Percentiles rank a stretch among this genome's conserved stretches.
Evolutionary conservation across 2,888 invertebrate species (phyloP).

Genomic region (Ophraella communa): DNA sequence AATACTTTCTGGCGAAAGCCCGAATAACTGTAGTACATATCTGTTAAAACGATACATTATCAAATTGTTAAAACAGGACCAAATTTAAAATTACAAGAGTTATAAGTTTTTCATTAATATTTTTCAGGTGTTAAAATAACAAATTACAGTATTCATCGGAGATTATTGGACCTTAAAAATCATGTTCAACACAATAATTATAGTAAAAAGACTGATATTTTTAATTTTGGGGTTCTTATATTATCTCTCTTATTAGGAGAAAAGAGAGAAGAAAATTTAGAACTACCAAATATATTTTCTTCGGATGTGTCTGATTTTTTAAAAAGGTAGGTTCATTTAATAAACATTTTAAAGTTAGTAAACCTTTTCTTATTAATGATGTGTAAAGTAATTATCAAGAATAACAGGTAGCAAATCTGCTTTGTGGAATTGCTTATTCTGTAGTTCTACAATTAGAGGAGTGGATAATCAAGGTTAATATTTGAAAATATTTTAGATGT

Average conservation of each 20-base stretch:
- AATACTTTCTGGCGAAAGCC: too few species aligned
- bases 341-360: background rate
- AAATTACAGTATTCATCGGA: conserved; percentile 75
- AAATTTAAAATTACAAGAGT: too few species aligned
- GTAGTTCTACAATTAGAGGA: too few species aligned
- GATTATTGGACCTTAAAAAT: conserved; percentile 65
- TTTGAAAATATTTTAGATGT: conserved; percentile 63
- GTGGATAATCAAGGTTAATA: background rate
- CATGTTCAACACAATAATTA: conserved; percentile 54
- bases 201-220: conserved; percentile 76
- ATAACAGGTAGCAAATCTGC: too few species aligned
- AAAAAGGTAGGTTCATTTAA: conserved; percentile 62
- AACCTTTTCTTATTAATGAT: too few species aligned
- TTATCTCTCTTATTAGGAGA: conserved; percentile 69
- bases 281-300: conserved; percentile 67
- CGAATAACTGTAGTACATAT: too few species aligned
- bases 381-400: too few species aligned
- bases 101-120: conserved; percentile 7
- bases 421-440: too few species aligned
- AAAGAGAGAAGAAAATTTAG: conserved; percentile 60
- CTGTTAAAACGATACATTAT: too few species aligned
- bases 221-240: conserved; percentile 73
- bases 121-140: conserved; percentile 65
- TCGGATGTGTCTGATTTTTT: conserved; percentile 75
- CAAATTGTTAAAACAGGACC: too few species aligned